phyloP scores from a whole-genome alignment of 1,140 invertebrate genomes.

The Bicyclus anynana region DNA sequence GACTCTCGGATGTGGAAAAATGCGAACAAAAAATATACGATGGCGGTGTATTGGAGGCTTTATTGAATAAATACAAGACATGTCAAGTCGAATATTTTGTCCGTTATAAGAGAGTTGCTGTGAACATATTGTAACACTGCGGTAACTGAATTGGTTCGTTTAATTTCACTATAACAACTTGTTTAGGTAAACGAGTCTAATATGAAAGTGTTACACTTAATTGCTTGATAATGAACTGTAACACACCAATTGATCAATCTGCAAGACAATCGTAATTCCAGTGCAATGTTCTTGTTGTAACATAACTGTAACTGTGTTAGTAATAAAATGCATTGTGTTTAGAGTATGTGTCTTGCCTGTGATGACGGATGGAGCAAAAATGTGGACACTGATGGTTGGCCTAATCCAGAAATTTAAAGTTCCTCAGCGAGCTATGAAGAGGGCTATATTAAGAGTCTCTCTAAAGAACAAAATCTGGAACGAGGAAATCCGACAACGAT shows the following conservation, averaged over 20 bases:
- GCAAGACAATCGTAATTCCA: no score
- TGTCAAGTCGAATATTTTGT: constrained; percentile 10
- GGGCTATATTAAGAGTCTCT: no score
- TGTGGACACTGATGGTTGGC: no score
- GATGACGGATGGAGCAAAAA: no score
- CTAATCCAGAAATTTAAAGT: no score
- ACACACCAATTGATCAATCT: background rate
- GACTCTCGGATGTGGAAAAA: constrained; percentile 20
- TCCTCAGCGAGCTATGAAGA: no score
- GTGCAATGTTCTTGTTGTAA: no score
- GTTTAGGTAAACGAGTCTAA: background rate
- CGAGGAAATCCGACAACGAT: no score
- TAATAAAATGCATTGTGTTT: no score
- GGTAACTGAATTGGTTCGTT: background rate
- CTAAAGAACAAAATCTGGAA: no score
- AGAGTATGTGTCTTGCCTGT: no score
- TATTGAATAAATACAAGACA: constrained; percentile 18
- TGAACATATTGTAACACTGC: constrained; percentile 4
- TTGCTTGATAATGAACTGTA: background rate
- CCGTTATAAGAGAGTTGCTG: constrained; percentile 12
- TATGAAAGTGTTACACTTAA: background rate
- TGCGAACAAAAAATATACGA: constrained; percentile 21
- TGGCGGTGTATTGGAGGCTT: constrained; percentile 15
- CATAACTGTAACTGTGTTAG: no score
- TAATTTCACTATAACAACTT: constrained; percentile 6